Conservation (phyloP, 2,113 vertebrate genomes). For the Delphinapterus leucas region DNA sequence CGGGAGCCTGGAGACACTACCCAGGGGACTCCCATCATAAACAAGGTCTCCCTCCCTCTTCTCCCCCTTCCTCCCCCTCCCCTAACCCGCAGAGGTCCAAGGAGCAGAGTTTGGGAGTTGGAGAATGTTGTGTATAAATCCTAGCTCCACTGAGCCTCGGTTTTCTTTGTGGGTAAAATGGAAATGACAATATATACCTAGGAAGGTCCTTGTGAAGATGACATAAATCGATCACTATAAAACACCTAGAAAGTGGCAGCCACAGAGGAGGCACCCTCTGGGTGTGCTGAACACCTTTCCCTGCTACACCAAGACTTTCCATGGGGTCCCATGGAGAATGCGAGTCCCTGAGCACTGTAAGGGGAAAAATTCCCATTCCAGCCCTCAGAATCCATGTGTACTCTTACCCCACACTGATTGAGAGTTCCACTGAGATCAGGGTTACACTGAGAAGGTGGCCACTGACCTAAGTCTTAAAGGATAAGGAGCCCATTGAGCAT, state of each 20-base stretch:
- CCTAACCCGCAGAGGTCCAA: not conserved
- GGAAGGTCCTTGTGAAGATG: not conserved
- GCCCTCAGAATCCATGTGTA: not conserved
- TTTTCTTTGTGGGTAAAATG: not conserved
- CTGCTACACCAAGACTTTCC: not conserved
- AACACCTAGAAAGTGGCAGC: not conserved
- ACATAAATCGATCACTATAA: accelerated
- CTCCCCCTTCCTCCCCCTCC: not conserved
- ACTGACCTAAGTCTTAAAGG: not conserved
- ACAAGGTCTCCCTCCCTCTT: not conserved
- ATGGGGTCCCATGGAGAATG: accelerated
- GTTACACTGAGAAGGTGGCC: not conserved
- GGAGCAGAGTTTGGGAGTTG: not conserved
- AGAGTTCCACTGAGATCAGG: not conserved
- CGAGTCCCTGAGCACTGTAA: not conserved
- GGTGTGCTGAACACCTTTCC: not conserved
- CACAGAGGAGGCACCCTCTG: not conserved
- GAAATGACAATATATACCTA: not conserved
- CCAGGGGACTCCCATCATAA: accelerated
- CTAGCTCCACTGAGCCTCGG: not conserved
- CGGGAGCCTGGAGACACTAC: not conserved
- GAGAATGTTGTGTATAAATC: not conserved
- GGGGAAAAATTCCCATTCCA: not conserved
- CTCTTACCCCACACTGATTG: not conserved
- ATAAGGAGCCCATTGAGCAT: not conserved